Conservation (phyloP, 2,888 invertebrate species). For the Chorisops tibialis region DNA sequence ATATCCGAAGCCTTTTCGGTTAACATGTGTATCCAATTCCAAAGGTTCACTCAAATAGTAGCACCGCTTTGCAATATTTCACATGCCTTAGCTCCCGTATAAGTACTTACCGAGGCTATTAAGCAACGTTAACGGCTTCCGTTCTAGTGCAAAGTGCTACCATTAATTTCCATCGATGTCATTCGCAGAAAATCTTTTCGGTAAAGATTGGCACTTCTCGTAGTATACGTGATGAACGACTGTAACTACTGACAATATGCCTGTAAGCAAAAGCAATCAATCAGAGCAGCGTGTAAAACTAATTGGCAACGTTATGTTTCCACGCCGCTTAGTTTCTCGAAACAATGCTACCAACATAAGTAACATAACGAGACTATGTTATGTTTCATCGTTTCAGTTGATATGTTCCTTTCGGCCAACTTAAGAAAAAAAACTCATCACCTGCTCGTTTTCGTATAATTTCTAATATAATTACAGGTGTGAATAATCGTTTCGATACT, state of each 20-base stretch:
- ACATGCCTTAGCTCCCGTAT: slow-evolving; percentile 13
- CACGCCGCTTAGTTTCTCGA: too few species aligned
- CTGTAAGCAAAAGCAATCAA: slow-evolving; percentile 15
- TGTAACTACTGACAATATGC: background rate
- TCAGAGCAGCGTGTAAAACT: slow-evolving; percentile 13
- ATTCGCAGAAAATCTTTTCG: slow-evolving; percentile 20
- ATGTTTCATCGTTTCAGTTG: slow-evolving; percentile 5
- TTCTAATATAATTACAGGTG: slow-evolving; percentile 6
- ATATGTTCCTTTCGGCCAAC: slow-evolving; percentile 7
- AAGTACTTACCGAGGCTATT: slow-evolving; percentile 13
- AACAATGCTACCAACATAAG: too few species aligned
- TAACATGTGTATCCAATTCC: slow-evolving; percentile 8
- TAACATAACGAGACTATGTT: background rate
- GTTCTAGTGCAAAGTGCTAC: slow-evolving; percentile 12
- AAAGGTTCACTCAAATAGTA: background rate
- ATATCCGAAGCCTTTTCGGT: background rate
- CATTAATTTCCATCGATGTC: slow-evolving; percentile 26
- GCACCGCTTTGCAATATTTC: background rate
- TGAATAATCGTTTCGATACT: slow-evolving; percentile 11
- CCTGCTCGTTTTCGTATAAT: slow-evolving; percentile 11
- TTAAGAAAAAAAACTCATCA: slow-evolving; percentile 14
- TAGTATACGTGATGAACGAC: background rate
- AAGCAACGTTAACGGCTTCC: slow-evolving; percentile 20
- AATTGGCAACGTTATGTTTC: slow-evolving; percentile 14
- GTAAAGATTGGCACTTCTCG: slow-evolving; percentile 19